phyloP scores from a whole-genome alignment of 1,140 invertebrate species.

The Chironomus tepperi region DNA sequence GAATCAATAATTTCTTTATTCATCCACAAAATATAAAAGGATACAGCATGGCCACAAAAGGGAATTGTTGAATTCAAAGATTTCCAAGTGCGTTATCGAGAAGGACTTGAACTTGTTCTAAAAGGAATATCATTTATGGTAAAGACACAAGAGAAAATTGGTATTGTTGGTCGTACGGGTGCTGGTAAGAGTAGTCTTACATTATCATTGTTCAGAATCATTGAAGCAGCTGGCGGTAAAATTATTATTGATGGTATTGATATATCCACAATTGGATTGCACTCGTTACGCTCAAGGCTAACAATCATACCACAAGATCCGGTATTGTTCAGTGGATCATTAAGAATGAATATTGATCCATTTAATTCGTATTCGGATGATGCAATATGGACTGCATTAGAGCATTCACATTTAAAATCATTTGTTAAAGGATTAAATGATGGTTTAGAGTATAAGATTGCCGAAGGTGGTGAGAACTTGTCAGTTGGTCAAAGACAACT shows the following conservation, averaged over 20 bases:
- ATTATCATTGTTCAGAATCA: slow-evolving; percentile 49
- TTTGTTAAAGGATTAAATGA: slow-evolving; percentile 27
- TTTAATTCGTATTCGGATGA: slow-evolving; percentile 44
- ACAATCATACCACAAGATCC: slow-evolving; percentile 64
- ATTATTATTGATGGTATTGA: slow-evolving; percentile 84
- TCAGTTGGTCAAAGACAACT: slow-evolving; percentile 64
- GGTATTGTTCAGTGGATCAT: slow-evolving; percentile 52
- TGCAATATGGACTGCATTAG: slow-evolving; percentile 42
- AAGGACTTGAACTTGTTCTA: slow-evolving; percentile 39
- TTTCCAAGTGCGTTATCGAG: slow-evolving; percentile 24
- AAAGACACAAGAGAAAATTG: slow-evolving; percentile 37
- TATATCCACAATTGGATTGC: slow-evolving; percentile 73
- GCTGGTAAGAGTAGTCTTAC: slow-evolving; percentile 42
- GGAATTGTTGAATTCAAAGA: slow-evolving; percentile 24
- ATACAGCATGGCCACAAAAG: slow-evolving; percentile 25
- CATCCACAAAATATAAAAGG: neutral
- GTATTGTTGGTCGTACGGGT: slow-evolving; percentile 44
- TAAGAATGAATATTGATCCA: slow-evolving; percentile 48
- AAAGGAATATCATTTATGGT: slow-evolving; percentile 41
- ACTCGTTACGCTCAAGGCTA: slow-evolving; percentile 53
- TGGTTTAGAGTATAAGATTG: slow-evolving; percentile 45
- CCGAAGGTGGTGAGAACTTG: slow-evolving; percentile 56
- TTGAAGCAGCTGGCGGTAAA: slow-evolving; percentile 66
- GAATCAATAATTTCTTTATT: neutral
- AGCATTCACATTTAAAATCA: slow-evolving; percentile 42